These are phyloP conservation scores for Patella vulgata DNA, from an alignment of 1,140 invertebrate species.

Conservation along the genomic window DNA sequence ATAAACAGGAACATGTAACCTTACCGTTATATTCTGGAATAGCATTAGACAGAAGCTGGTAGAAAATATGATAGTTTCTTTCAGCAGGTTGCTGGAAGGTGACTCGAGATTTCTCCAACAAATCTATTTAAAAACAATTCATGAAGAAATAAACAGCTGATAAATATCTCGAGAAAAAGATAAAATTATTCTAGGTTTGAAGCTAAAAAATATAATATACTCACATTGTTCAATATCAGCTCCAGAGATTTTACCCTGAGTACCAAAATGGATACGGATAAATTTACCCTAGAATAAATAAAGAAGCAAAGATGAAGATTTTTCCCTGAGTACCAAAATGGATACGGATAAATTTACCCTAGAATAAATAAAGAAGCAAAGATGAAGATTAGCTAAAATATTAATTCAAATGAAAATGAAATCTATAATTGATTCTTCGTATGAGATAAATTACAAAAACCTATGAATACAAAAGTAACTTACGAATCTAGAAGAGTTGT, in stretches of 20 bases:
- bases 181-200: no score
- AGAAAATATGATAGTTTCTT: constrained; percentile 99
- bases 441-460: no score
- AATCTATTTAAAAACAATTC: constrained; percentile 75
- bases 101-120: constrained; percentile 99
- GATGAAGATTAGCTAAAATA: no score
- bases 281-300: constrained; percentile 74
- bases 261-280: constrained; percentile 99
- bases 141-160: no score
- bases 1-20: not conserved
- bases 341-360: no score
- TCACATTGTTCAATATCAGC: constrained; percentile 99
- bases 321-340: no score
- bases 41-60: constrained; percentile 97
- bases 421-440: no score
- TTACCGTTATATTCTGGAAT: constrained; percentile 71
- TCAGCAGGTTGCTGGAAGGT: constrained; percentile 96
- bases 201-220: constrained; percentile 65
- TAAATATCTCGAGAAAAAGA: no score
- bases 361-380: no score
- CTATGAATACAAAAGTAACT: no score
- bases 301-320: no score
- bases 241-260: constrained; percentile 98
- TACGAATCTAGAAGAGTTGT: constrained; percentile 73
- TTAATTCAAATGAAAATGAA: no score